Conservation (phyloP, 2,888 invertebrate species). For the Caenorhabditis japonica region DNA sequence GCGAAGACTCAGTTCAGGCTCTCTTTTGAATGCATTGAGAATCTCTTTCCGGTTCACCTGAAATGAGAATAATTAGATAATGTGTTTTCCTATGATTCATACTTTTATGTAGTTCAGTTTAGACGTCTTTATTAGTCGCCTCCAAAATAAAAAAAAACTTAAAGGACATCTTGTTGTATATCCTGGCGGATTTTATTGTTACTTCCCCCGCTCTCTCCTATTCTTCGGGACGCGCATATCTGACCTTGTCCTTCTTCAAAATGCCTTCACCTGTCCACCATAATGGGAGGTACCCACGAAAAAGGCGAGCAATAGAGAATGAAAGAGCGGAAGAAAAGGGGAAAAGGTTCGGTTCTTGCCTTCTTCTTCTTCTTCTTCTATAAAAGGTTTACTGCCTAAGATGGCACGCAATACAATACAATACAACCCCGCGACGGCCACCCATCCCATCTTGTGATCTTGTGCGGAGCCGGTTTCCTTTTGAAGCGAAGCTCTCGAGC, state of each 20-base stretch:
- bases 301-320: not conserved
- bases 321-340: slow-evolving; percentile 3
- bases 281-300: slow-evolving; percentile 19
- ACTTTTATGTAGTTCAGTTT: slow-evolving; percentile 17
- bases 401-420: slow-evolving; percentile 39
- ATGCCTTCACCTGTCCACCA: slow-evolving; percentile 27
- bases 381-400: slow-evolving; percentile 28
- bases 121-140: too few relatives aligned
- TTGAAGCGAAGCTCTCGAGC: slow-evolving; percentile 38
- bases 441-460: too few relatives aligned
- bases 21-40: slow-evolving; percentile 69
- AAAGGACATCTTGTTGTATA: slow-evolving; percentile 26
- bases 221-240: slow-evolving; percentile 43
- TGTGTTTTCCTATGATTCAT: slow-evolving; percentile 11
- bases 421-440: too few relatives aligned
- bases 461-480: slow-evolving; percentile 35
- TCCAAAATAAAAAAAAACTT: slow-evolving; percentile 21
- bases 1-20: slow-evolving; percentile 72
- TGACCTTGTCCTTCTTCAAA: slow-evolving; percentile 56
- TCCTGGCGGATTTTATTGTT: slow-evolving; percentile 48
- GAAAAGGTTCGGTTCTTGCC: too few relatives aligned
- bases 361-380: slow-evolving; percentile 1
- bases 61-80: slow-evolving; percentile 27
- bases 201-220: slow-evolving; percentile 50
- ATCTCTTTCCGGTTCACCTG: slow-evolving; percentile 72